Base-by-base conservation (phyloP, 1,140 invertebrate species). In the Campoletis sonorensis region DNA sequence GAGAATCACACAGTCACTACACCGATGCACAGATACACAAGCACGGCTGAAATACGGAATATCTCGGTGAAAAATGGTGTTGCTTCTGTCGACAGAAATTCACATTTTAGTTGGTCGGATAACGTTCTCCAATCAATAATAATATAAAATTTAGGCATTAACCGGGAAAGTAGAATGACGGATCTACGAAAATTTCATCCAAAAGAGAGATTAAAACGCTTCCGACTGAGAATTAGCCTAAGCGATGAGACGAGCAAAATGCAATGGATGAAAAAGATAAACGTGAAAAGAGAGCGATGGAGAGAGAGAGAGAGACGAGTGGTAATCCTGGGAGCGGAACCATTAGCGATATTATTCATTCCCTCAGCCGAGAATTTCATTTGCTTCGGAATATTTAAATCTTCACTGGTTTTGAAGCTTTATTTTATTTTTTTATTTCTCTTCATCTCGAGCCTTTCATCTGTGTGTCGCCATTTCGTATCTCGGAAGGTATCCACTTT, bases 301-400 rank as follows among this genome's bases (percentile, higher is more conserved):
- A 61, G 21, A 61, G 21, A 61, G 18, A 64, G 13, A 64, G 61
- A 27, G n/a, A n/a, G n/a, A 27, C 8, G n/a, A 27, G 61, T 10
- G 21, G 61, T 64, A 64, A 64, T 64, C 61, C 61, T 13, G 4
- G 23, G 61, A 64, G 58, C 27, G 61, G 58, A 4, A 10, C 61
- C 61, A 64, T 64, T 64, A 64, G 23, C 61, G 61, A 64, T 64
- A 64, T 64, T 26, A 64, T 64, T 64, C 61, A 26, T 64, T 64
- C 21, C 61, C 23, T 64, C 61, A 64, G 27, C 21, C 61, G 61
- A 64, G 23, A 64, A 64, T 13, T 26, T 64, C 1, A 26, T 64
- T 64, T 23, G 23, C 23, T 13, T 64, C 23, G n/a, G 13, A 64
- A 26, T 64, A 64, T 26, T 26, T 26, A 64, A 26, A 64, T 26